Evolutionary conservation across 2,113 vertebrate species (phyloP).

Genomic region (Plecturocebus donacophilus): DNA sequence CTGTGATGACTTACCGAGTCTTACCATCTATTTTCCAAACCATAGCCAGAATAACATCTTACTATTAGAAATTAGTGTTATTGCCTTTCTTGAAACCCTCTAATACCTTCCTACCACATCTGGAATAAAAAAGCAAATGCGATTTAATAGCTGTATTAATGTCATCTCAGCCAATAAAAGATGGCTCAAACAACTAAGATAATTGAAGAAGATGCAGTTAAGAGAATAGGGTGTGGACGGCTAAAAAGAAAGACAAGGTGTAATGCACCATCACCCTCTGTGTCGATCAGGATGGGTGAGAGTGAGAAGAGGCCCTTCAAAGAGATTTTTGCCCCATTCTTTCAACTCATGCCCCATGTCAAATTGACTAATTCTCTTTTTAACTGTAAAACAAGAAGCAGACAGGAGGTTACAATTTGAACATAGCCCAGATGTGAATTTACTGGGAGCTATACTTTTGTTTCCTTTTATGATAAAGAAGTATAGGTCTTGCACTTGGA

Average conservation of each 20-base stretch:
- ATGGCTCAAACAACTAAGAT: neutral
- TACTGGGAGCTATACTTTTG: neutral
- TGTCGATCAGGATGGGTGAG: too few species aligned
- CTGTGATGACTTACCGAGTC: neutral
- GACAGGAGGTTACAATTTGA: too few species aligned
- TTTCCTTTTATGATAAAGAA: neutral
- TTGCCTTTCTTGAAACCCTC: neutral
- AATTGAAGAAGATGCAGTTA: neutral
- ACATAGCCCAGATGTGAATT: neutral
- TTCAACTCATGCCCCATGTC: fast-evolving
- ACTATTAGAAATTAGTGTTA: neutral
- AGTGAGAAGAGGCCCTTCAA: neutral
- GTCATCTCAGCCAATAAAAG: neutral
- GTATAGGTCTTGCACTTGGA: neutral
- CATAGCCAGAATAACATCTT: neutral
- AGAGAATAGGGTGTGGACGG: fast-evolving
- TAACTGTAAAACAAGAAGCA: neutral
- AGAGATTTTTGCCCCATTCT: neutral
- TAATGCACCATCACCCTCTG: fast-evolving
- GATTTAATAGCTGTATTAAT: neutral
- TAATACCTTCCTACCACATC: neutral
- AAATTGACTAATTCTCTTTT: neutral
- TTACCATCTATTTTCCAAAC: too few species aligned
- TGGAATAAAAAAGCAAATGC: neutral
- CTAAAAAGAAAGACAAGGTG: neutral